These are phyloP conservation scores for Leptobrachium leishanense DNA, from an alignment of 2,113 vertebrate species.

Conservation along the genomic window DNA sequence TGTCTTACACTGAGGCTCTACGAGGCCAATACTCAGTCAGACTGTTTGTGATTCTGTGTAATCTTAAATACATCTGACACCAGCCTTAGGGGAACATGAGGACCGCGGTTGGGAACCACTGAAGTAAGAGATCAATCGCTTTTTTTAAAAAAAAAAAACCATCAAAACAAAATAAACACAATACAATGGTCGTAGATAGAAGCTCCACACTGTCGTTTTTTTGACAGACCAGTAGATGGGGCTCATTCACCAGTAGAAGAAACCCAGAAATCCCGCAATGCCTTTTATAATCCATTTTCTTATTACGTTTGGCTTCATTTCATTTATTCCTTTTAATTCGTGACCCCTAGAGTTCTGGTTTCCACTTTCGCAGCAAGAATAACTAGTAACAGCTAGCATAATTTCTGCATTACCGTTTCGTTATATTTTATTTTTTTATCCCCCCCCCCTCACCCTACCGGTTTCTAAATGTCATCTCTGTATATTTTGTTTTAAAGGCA, in stretches of 20 bases:
- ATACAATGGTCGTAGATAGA: too few species aligned
- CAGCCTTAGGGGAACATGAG: too few species aligned
- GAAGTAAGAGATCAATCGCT: too few species aligned
- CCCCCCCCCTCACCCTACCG: not conserved
- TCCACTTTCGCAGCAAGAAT: conserved; percentile 9
- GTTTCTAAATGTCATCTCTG: conserved; percentile 1
- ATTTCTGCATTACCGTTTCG: not conserved
- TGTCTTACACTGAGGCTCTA: too few species aligned
- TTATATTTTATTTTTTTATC: not conserved
- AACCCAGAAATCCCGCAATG: not conserved
- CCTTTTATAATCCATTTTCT: not conserved
- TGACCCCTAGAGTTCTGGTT: conserved; percentile 6
- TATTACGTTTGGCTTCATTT: not conserved
- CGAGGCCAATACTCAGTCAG: too few species aligned
- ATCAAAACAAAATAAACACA: not conserved
- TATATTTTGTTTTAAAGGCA: not conserved
- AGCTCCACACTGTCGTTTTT: too few species aligned
- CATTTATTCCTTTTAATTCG: not conserved
- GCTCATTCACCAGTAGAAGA: not conserved
- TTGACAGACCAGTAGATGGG: conserved; percentile 21
- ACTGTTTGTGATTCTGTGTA: too few species aligned
- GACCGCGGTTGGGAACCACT: too few species aligned
- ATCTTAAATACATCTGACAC: too few species aligned
- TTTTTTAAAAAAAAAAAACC: too few species aligned
- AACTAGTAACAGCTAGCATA: conserved; percentile 2